These are phyloP conservation scores for Caenorhabditis auriculariae DNA, from an alignment of 2,888 invertebrate species.

Conservation along the genomic window DNA sequence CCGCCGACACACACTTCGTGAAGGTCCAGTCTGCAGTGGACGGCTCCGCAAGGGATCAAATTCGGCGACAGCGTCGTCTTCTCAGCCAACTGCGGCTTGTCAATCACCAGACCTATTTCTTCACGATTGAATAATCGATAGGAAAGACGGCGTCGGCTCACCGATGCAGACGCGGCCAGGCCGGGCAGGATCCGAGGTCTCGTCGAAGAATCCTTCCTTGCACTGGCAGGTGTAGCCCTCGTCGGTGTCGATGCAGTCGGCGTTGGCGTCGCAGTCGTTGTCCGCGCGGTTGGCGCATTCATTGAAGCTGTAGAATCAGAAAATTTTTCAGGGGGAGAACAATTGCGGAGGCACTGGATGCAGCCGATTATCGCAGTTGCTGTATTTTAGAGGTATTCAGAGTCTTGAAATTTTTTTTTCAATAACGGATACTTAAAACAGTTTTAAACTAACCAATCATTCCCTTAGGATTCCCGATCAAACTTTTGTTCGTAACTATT, in stretches of 20 bases:
- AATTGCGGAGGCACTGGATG: neutral
- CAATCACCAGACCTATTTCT: constrained; percentile 43
- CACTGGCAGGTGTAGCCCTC: constrained; percentile 59
- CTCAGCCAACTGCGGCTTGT: constrained; percentile 24
- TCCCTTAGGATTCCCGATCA: no score
- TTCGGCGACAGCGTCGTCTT: constrained; percentile 41
- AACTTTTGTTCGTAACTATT: no score
- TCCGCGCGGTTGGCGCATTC: constrained; percentile 41
- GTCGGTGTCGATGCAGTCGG: constrained; percentile 59
- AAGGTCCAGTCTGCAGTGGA: constrained; percentile 33
- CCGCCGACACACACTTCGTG: constrained; percentile 55
- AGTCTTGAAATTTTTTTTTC: no score
- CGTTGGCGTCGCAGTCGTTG: constrained; percentile 55
- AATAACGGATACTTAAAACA: no score
- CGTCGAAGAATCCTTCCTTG: constrained; percentile 54
- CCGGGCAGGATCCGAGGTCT: constrained; percentile 39
- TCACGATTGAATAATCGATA: constrained; percentile 1
- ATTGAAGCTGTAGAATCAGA: constrained; percentile 27
- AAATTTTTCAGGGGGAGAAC: neutral
- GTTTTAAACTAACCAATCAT: no score
- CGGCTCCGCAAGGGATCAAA: constrained; percentile 41
- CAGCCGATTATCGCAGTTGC: no score
- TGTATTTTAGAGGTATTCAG: no score
- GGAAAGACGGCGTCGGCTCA: constrained; percentile 10
- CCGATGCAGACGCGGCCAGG: constrained; percentile 54